Base-by-base conservation (phyloP, 2,888 invertebrate species). In the Sphaeridia pumilis region DNA sequence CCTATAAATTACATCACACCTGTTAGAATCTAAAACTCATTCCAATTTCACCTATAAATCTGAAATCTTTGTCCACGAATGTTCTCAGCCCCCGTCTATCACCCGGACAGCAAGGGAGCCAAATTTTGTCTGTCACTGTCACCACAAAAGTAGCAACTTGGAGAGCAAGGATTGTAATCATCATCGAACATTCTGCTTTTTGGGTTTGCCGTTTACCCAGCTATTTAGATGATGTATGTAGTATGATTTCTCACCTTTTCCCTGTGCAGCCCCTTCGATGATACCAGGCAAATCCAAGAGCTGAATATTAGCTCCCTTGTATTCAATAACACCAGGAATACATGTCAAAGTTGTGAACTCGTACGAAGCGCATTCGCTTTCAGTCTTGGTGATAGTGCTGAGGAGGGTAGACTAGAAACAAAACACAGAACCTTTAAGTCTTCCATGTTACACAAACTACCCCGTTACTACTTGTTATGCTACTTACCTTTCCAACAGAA, bases 331-430 rank as follows among this genome's bases (percentile, higher is more conserved):
- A 48, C 98, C 98, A 2, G 98, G 98, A 38, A 55, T 98, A 72
- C 97, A 98, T 10, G 98, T 98, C 54, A 98, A 75, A 0, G 98
- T 98, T 58, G 98, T 98, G 72, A 98, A 98, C 74, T 98, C 98
- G 71, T 99, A 99, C 57, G 85, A 86, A 1, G 98, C 98, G 2
- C 89, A 88, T 73, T 95, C 97, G 48, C 92, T 92, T 72, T 94
- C 87, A 3, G 98, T 98, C 70, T 86, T 86, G 0, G 98, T 98
- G 66, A 98, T 72, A 0, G 92, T 93, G 63, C 89, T 94, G 58
- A 98, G 74, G 51, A 99, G 74, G 0, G 98, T 99, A 0, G 97
- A 98, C 83, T 87, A 70, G 57, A 52, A 26, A 38, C 17, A 31
- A 17, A 49, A 34, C 28, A 22, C 27, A 52, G 24, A 55, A 17